phyloP scores from a whole-genome alignment of 23 tunicate genomes.

The Corella eumyota region DNA sequence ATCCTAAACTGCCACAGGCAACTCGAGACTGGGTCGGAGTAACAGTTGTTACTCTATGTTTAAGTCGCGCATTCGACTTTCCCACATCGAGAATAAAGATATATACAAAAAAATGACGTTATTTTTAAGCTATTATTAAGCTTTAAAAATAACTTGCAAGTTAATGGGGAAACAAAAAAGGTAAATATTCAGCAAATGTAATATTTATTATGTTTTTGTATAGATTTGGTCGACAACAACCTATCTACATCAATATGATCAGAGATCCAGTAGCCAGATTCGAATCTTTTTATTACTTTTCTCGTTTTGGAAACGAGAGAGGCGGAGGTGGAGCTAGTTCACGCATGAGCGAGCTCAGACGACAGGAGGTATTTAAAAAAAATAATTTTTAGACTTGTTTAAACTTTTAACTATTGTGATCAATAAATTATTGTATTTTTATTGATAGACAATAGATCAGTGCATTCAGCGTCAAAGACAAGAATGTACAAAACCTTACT shows the following conservation, averaged over 20 bases:
- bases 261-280: conserved; percentile 95
- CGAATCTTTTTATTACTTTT: conserved; percentile 94
- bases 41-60: no score
- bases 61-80: no score
- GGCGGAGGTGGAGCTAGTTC: conserved; percentile 77
- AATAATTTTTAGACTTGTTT: not conserved
- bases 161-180: not conserved
- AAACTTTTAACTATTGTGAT: not conserved
- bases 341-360: conserved; percentile 52
- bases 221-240: conserved; percentile 69
- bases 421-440: no score
- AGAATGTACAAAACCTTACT: conserved; percentile 96
- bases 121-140: no score
- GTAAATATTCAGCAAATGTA: not conserved
- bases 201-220: not conserved
- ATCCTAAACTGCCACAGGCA: no score
- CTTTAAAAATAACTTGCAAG: not conserved
- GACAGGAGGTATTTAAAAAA: conserved; percentile 30
- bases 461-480: conserved; percentile 78
- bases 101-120: no score
- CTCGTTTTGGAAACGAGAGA: conserved; percentile 86
- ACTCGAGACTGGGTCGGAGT: no score
- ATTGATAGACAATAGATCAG: conserved; percentile 84
- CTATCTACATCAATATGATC: conserved; percentile 91
- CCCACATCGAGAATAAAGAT: no score